These are phyloP conservation scores for Rallus limicola DNA, from an alignment of 2,113 vertebrate genomes.

Conservation along the genomic window DNA sequence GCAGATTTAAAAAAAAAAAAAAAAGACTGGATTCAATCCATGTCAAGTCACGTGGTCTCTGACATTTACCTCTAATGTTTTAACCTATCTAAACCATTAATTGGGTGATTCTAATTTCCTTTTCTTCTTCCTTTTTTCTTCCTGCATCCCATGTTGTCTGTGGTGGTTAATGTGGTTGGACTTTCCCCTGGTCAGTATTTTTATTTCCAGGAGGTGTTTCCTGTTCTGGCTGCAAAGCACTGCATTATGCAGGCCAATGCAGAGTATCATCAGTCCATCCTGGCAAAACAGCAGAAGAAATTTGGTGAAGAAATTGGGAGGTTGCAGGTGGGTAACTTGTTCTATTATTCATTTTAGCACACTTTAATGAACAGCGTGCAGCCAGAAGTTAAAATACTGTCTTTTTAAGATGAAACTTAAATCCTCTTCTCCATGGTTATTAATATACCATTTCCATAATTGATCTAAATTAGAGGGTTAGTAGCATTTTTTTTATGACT, in stretches of 20 bases:
- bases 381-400: background rate
- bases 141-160: slow-evolving; percentile 89
- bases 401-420: background rate
- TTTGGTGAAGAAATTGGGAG: slow-evolving; percentile 97
- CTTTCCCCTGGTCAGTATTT: slow-evolving; percentile 99
- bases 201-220: slow-evolving; percentile 99
- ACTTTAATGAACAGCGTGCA: background rate
- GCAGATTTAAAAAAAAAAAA: background rate
- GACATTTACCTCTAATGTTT: slow-evolving; percentile 69
- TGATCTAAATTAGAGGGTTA: background rate
- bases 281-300: slow-evolving; percentile 96
- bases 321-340: slow-evolving; percentile 83
- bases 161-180: slow-evolving; percentile 91
- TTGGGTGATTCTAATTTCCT: slow-evolving; percentile 86
- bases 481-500: background rate
- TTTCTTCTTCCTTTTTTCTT: slow-evolving; percentile 90
- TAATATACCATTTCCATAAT: background rate
- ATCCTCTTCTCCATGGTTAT: background rate
- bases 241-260: slow-evolving; percentile 98
- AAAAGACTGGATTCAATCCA: slow-evolving; percentile 4
- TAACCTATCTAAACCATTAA: slow-evolving; percentile 77
- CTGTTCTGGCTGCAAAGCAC: slow-evolving; percentile 96
- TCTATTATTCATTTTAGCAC: background rate
- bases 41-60: slow-evolving; percentile 53
- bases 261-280: slow-evolving; percentile 89